Percentiles rank a stretch among this genome's conserved stretches.
phyloP scores from a whole-genome alignment of 1,140 invertebrate species.

The Cydia splendana region DNA sequence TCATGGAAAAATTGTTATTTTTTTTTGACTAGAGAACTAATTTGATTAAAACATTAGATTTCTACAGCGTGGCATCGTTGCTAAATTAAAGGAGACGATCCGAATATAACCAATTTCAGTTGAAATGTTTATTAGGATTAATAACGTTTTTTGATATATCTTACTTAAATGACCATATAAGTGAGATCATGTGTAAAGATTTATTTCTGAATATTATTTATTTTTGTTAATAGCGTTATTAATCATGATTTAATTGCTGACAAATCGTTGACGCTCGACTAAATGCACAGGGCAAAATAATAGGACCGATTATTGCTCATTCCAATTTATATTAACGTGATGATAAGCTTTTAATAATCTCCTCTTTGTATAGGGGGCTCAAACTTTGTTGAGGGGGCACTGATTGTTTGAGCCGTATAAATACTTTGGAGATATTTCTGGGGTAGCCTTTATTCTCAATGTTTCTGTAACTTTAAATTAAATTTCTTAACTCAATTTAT shows the following conservation, averaged over 20 bases:
- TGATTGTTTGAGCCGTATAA: constrained; percentile 30
- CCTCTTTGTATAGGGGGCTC: constrained; percentile 10
- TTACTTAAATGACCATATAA: too few relatives aligned
- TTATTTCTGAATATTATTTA: too few relatives aligned
- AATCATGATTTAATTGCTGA: not conserved
- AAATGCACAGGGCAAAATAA: constrained; percentile 2
- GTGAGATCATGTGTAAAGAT: too few relatives aligned
- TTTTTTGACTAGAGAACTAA: too few relatives aligned
- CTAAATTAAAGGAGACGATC: too few relatives aligned
- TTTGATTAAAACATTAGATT: too few relatives aligned
- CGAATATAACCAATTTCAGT: too few relatives aligned
- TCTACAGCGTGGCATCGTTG: too few relatives aligned
- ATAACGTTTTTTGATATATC: too few relatives aligned
- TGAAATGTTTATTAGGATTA: too few relatives aligned
- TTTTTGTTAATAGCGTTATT: too few relatives aligned
- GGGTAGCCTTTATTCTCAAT: constrained; percentile 18
- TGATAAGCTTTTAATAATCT: constrained; percentile 30
- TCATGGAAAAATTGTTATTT: too few relatives aligned
- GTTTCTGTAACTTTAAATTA: constrained; percentile 31
- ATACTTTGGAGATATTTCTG: constrained; percentile 31
- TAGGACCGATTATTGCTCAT: constrained; percentile 25
- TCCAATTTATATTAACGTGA: constrained; percentile 26
- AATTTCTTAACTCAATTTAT: constrained; percentile 8
- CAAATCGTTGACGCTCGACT: not conserved
- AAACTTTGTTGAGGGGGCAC: constrained; percentile 5